A percentile compares a stretch with the other conserved stretches of the same genome.
Conservation (phyloP, 1,140 invertebrate species). For the Saxidomus purpurata region DNA sequence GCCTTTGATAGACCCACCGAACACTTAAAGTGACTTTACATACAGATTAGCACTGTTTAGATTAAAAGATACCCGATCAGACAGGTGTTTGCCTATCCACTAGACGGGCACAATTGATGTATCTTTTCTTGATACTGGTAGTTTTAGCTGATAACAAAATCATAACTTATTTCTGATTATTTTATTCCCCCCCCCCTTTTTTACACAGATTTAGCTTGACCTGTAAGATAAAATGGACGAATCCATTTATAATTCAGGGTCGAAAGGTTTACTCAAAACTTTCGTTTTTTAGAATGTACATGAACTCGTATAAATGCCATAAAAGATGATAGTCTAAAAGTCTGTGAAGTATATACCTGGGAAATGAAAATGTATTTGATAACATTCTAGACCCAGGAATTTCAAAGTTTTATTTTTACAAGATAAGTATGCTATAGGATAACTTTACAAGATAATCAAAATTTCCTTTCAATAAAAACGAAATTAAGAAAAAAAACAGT, state of each 20-base stretch:
- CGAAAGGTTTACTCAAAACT: not conserved
- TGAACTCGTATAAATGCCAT: not conserved
- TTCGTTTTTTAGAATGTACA: not conserved
- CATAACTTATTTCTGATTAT: not conserved
- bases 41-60: constrained; percentile 34
- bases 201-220: not conserved
- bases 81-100: constrained; percentile 41
- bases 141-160: not conserved
- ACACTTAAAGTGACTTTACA: constrained; percentile 26
- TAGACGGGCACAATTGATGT: constrained; percentile 27
- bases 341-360: not conserved
- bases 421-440: constrained; percentile 8
- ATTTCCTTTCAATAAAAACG: not conserved
- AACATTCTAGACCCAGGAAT: not conserved
- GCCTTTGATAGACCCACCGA: constrained; percentile 1
- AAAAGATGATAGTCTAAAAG: not conserved
- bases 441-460: not conserved
- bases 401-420: not conserved
- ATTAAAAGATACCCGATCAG: constrained; percentile 17
- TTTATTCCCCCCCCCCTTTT: not conserved
- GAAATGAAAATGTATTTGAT: constrained; percentile 11
- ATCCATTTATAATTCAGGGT: not conserved
- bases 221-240: not conserved
- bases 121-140: not conserved
- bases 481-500: not conserved